A percentile compares a stretch with the other conserved stretches of the same genome.
These are phyloP conservation scores for Drosophila sproati DNA, from an alignment of 1,140 invertebrate species.

Conservation along the genomic window DNA sequence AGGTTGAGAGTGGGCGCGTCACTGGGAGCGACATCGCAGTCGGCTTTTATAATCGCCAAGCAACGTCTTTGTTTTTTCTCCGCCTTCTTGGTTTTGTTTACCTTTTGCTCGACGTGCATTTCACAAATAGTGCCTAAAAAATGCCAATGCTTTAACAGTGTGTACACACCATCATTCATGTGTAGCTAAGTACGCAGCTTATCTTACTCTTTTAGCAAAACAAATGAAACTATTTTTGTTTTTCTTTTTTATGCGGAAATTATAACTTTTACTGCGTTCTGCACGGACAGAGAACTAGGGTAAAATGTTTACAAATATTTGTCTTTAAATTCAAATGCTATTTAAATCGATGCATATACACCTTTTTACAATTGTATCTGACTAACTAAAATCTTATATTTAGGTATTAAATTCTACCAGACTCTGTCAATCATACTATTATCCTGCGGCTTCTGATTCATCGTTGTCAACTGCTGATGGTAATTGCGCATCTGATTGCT, in stretches of 20 bases:
- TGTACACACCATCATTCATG: constrained; percentile 18
- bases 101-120: constrained; percentile 64
- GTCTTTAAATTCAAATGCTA: neutral
- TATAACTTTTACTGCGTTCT: neutral
- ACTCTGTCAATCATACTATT: constrained; percentile 84
- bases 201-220: neutral
- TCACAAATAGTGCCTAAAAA: constrained; percentile 14
- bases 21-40: constrained; percentile 71
- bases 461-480: constrained; percentile 85
- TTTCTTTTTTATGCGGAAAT: constrained; percentile 13
- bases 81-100: constrained; percentile 72
- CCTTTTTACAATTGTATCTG: constrained; percentile 23
- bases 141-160: constrained; percentile 21
- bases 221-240: neutral
- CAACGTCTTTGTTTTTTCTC: constrained; percentile 73
- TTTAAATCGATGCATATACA: neutral
- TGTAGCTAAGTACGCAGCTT: neutral
- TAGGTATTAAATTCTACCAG: constrained; percentile 61
- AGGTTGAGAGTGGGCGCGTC: constrained; percentile 52
- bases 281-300: no score
- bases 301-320: neutral
- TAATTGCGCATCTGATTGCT: constrained; percentile 90
- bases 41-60: constrained; percentile 67
- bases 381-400: constrained; percentile 17
- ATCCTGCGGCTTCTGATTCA: constrained; percentile 83